These are phyloP conservation scores for Trileptium ribeirensis DNA, from an alignment of 2,888 invertebrate species.

Conservation along the genomic window DNA sequence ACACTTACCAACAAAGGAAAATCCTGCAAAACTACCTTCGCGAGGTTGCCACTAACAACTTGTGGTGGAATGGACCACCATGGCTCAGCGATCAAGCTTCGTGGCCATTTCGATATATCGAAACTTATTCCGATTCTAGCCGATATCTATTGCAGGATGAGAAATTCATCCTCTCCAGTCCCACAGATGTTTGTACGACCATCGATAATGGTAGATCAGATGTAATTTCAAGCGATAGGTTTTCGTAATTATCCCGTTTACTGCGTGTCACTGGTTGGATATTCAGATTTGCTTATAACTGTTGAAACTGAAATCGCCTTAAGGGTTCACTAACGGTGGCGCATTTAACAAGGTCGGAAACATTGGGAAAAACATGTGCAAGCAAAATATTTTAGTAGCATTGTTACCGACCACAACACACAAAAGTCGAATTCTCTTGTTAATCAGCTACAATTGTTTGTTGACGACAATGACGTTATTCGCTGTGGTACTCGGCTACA, in stretches of 20 bases:
- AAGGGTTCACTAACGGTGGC: not conserved
- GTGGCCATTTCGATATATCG: not conserved
- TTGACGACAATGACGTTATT: not conserved
- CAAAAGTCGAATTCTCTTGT: not conserved
- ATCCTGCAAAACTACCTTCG: not conserved
- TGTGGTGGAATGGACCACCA: constrained; percentile 27
- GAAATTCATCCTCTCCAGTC: too few species aligned
- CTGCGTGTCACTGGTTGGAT: not conserved
- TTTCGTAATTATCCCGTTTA: not conserved
- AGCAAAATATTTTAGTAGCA: not conserved
- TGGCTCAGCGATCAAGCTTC: not conserved
- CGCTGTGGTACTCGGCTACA: not conserved
- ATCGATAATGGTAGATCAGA: not conserved
- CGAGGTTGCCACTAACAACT: not conserved
- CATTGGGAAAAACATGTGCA: not conserved
- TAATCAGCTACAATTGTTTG: not conserved
- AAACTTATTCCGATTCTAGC: not conserved
- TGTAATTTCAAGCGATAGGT: not conserved
- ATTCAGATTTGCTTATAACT: not conserved
- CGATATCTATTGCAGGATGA: too few species aligned
- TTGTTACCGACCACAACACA: not conserved
- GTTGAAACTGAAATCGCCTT: not conserved
- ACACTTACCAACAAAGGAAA: not conserved
- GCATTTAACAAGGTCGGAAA: not conserved
- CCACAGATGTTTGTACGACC: not conserved